phyloP scores from a whole-genome alignment of 2,888 invertebrate species.

The Archips crataeganus region DNA sequence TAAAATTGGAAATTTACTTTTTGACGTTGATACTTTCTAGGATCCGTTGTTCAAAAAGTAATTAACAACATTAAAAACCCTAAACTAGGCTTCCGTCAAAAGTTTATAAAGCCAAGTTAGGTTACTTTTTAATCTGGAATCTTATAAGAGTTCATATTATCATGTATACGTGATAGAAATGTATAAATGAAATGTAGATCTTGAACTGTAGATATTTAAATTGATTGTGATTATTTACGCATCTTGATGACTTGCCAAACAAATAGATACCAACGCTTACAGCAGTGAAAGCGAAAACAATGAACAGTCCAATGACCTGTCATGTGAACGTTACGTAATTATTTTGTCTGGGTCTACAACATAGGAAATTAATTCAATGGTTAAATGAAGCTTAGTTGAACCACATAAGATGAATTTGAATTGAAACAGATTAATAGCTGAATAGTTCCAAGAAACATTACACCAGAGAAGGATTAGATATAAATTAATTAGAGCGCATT shows the following conservation, averaged over 20 bases:
- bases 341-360: conserved; percentile 18
- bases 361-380: conserved; percentile 6
- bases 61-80: background rate
- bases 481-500: conserved; percentile 19
- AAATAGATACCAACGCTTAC: conserved; percentile 47
- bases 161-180: background rate
- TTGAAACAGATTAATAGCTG: background rate
- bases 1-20: conserved; percentile 12
- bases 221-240: conserved; percentile 49
- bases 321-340: conserved; percentile 36
- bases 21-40: background rate
- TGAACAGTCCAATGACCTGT: conserved; percentile 48
- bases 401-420: background rate
- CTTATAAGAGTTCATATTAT: conserved; percentile 4
- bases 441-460: conserved; percentile 16
- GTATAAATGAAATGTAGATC: background rate
- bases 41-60: background rate
- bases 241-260: conserved; percentile 65
- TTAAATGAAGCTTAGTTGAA: background rate
- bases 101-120: too few species aligned
- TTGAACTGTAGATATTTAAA: conserved; percentile 1
- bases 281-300: conserved; percentile 48
- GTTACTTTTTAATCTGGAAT: conserved; percentile 11
- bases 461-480: conserved; percentile 5
- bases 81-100: background rate